Base-by-base conservation (phyloP, 2,888 invertebrate genomes). In the Chymomyza procnemis region DNA sequence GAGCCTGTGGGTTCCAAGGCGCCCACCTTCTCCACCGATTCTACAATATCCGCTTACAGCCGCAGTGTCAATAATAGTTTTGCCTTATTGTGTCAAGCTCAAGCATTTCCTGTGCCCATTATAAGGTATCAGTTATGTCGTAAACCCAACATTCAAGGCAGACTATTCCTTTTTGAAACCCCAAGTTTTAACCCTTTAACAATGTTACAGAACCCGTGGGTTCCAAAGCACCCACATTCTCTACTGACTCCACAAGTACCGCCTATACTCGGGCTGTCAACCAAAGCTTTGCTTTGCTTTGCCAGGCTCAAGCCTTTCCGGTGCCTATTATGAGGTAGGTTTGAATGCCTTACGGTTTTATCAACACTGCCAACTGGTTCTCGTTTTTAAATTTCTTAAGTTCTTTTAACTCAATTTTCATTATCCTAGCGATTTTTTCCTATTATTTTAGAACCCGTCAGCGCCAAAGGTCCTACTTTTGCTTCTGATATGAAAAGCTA, bases 271-370 rank as follows among this genome's bases (percentile, higher is more conserved):
- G 93, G 76, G 90, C 88, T 68, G 89, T 92, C 71, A 91, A 91
- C 66, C 91, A 92, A 86, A 92, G 92, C 88, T 92, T 94, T 86
- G 93, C 92, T 67, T 88, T 94, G 75, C 91, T 94, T 58, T 95
- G 95, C 91, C 94, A 94, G 90, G 95, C 94, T 75, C 95, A 95
- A 26, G 94, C 94, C 55, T 94, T 92, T 91, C 95, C 95, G 59
- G 92, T 94, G 63, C 95, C 95, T 79, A 88, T 93, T 69, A 94
- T 94, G 93, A 94, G 94, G 94, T 95, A 92, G 78, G 88, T 88
- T 69, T 41, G 54, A 14, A 41, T 22, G n/a, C 6, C n/a, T 41
- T 41, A 41, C 3, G 34, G 34, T 73, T 93, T n/a, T 93, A 92
- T 50, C 41, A 67, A 64, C 48, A 59, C 48, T 69, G 71, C 61